Conservation (phyloP, 2,888 invertebrate genomes). For the Epinotia nisella region DNA sequence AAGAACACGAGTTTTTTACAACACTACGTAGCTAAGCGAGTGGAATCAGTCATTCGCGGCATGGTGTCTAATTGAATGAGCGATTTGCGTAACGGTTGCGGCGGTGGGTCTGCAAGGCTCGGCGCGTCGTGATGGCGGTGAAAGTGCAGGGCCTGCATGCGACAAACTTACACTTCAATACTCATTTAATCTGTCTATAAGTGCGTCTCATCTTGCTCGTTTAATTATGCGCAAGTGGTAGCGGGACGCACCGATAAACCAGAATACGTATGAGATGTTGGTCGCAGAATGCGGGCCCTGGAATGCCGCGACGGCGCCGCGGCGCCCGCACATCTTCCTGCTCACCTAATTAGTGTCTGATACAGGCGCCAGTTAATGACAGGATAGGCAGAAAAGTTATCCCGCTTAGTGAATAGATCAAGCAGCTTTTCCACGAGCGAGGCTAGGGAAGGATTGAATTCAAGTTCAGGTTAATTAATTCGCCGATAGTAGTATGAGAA, state of each 20-base stretch:
- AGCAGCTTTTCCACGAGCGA: background rate
- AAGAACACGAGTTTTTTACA: background rate
- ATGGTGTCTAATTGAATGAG: slow-evolving; percentile 39
- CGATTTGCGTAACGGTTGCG: slow-evolving; percentile 43
- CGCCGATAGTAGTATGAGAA: no score
- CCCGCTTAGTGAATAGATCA: background rate
- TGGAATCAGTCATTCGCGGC: slow-evolving; percentile 38
- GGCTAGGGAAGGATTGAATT: background rate
- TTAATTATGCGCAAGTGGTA: background rate
- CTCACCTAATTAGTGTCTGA: slow-evolving; percentile 17
- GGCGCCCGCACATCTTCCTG: slow-evolving; percentile 61
- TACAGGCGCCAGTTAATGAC: background rate
- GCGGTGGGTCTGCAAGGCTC: slow-evolving; percentile 25
- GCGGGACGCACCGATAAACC: slow-evolving; percentile 4
- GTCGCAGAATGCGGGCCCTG: background rate
- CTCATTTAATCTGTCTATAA: background rate
- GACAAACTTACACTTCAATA: background rate
- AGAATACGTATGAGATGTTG: background rate
- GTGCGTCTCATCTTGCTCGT: background rate
- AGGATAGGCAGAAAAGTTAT: background rate
- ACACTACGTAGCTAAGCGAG: slow-evolving; percentile 7
- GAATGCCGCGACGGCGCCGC: slow-evolving; percentile 41
- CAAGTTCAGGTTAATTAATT: background rate
- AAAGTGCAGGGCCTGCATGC: slow-evolving; percentile 41
- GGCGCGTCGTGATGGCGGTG: slow-evolving; percentile 37